Conservation (phyloP, 2,797 vertebrate species). For the Hydrolagus colliei region DNA sequence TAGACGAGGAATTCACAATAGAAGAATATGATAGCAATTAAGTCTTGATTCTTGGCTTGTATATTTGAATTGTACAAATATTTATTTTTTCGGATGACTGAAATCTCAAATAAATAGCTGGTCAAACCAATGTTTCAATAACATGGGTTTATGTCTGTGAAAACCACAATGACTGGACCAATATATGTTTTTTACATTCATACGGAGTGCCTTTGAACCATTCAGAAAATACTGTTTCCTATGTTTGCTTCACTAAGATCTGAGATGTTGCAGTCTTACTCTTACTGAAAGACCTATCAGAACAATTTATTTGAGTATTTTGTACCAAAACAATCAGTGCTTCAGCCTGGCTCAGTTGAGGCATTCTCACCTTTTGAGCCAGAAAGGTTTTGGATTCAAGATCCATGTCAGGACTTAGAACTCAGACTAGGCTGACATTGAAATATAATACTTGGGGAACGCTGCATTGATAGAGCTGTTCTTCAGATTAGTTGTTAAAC, state of each 20-base stretch:
- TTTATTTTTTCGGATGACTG: constrained; percentile 27
- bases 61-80: neutral
- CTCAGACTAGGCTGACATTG: no score
- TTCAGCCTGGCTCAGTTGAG: no score
- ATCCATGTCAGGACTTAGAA: no score
- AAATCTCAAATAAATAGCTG: neutral
- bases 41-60: constrained; percentile 25
- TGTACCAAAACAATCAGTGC: constrained; percentile 12
- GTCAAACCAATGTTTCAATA: neutral
- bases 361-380: no score
- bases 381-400: no score
- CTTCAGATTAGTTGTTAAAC: no score
- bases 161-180: neutral
- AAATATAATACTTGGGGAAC: no score
- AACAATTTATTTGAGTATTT: neutral
- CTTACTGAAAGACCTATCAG: neutral
- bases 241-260: neutral
- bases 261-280: neutral
- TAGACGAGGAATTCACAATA: constrained; percentile 70
- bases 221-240: neutral
- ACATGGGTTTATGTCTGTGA: neutral
- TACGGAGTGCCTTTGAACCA: neutral
- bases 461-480: no score
- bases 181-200: neutral
- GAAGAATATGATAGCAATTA: constrained; percentile 81